Base-by-base conservation (phyloP, 2,888 invertebrate species). In the Cantharis rufa region DNA sequence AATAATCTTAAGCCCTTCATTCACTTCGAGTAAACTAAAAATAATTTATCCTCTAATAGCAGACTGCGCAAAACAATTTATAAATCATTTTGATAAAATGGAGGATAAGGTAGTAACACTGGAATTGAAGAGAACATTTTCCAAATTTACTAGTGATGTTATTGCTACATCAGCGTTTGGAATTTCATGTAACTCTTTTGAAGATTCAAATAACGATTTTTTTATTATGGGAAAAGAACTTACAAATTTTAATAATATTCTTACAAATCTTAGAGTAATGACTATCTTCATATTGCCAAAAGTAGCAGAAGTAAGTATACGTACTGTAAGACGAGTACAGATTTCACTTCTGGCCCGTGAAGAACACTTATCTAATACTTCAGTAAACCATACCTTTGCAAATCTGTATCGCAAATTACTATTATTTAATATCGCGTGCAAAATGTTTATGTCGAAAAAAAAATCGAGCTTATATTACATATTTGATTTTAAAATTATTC, bases 161-260 rank as follows among this genome's bases (percentile, higher is more conserved):
- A 90, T 90, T 70, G 90, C 89, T 0, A 86, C 89, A 0, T 87
- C 88, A 64, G 90, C 89, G 2, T 90, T 90, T 74, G 90, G 90
- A 0, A 80, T 90, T 1, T 87, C 89, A 78, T 88, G 90, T 1
- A 88, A 92, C 80, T 91, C 91, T 0, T 87, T 89, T 13, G 83
- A 84, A 1, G 87, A 91, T 0, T 85, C 83, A 7, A 82, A 90
- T 1, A 91, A 91, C 79, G 83, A 89, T 24, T 91, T 92, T 81
- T 91, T 89, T 76, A 73, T 80, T 32, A 89, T 88, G 86, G 91
- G 91, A 32, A 89, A 88, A 71, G 84, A 83, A 10, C 83, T 88
- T 15, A 88, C 90, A 0, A 86, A 85, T 1, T 89, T 90, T 74
- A 82, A 16, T 16, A 75, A 75, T n/a, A 15, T 73, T 15, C 21